Evolutionary conservation across 2,797 vertebrate genomes (phyloP).

Genomic region (Pyrocephalus nanus): DNA sequence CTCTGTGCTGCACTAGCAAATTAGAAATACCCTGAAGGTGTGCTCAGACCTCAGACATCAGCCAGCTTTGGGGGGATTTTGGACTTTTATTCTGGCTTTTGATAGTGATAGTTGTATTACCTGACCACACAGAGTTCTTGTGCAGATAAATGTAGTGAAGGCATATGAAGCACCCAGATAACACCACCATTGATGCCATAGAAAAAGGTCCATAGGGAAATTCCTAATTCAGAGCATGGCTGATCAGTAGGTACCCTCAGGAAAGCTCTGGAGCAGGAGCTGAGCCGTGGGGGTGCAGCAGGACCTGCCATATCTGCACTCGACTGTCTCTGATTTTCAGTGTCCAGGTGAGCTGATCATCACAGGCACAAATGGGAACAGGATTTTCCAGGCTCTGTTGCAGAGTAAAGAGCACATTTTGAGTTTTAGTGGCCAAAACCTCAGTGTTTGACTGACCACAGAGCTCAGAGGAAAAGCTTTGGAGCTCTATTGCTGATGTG

Average conservation of each 20-base stretch:
- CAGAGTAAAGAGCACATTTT: rapidly evolving
- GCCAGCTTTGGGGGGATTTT: background rate
- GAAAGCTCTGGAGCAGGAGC: background rate
- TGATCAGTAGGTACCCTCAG: rapidly evolving
- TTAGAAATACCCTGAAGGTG: rapidly evolving
- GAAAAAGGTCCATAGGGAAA: background rate
- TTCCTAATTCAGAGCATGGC: background rate
- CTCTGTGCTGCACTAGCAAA: background rate
- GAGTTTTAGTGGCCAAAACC: background rate
- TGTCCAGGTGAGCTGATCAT: background rate
- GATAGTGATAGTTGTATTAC: too few species aligned
- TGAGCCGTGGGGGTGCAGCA: background rate
- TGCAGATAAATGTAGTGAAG: background rate
- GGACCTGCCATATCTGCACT: background rate
- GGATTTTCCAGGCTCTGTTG: background rate
- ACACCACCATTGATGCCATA: rapidly evolving
- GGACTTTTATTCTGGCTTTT: background rate
- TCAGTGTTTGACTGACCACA: background rate
- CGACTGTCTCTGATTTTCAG: rapidly evolving
- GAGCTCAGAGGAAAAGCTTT: background rate
- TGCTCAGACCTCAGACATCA: background rate
- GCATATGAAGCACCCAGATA: rapidly evolving
- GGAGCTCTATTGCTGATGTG: background rate
- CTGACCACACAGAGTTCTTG: background rate
- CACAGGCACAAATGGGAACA: background rate